phyloP scores from a whole-genome alignment of 35 echinoderm and acorn worm genomes.

The Stichopus chloronotus region DNA sequence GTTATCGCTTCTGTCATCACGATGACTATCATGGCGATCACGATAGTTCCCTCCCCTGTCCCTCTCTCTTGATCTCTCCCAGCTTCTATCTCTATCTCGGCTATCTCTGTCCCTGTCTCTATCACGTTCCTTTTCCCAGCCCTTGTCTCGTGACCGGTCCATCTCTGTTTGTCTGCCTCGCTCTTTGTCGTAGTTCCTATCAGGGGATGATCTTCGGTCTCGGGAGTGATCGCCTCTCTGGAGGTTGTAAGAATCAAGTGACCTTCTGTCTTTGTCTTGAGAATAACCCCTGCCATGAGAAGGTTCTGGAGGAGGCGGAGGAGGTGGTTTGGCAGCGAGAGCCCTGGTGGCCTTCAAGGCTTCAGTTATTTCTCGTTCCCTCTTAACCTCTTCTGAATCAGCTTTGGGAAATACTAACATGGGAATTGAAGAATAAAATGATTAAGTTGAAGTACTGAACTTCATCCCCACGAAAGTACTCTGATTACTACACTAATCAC shows the following conservation, averaged over 20 bases:
- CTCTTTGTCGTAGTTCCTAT: background rate
- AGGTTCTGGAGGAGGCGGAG: background rate
- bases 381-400: background rate
- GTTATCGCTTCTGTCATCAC: constrained; percentile 13
- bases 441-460: too few species aligned
- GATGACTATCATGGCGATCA: background rate
- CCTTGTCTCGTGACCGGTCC: background rate
- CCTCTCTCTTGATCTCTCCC: constrained; percentile 23
- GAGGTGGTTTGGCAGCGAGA: background rate
- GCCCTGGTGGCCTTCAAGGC: background rate
- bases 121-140: constrained; percentile 18
- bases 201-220: background rate
- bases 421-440: background rate
- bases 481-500: background rate
- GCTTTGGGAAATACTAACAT: background rate
- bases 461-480: too few species aligned
- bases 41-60: background rate
- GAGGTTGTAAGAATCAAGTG: background rate
- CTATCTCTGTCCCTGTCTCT: constrained; percentile 41
- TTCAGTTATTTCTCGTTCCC: constrained; percentile 26
- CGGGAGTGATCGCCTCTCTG: background rate
- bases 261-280: background rate
- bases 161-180: background rate
- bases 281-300: background rate
- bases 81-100: constrained; percentile 44